Base-by-base conservation (phyloP, 2,888 invertebrate species). In the Automeris io region DNA sequence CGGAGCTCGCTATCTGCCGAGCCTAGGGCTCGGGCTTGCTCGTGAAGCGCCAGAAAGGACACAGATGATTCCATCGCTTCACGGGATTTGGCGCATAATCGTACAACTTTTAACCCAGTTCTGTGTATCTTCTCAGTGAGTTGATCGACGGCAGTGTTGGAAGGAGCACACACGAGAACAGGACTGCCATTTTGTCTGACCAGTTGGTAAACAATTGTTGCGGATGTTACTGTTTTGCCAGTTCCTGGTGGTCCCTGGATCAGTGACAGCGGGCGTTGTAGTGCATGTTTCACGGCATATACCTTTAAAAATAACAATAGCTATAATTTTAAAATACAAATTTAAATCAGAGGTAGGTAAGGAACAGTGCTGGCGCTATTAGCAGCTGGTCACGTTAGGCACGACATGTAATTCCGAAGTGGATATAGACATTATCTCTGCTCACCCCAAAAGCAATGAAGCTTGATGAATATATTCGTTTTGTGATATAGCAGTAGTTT, bases 61-160 rank as follows among this genome's bases (percentile, higher is more conserved):
- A 99, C 98, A 0, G 97, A 96, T 0, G 98, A 98, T 66, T 99
- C 99, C 61, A 99, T 97, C 0, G 98, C 98, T 72, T 99, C 99
- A 19, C 99, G 90, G 0, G 97, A 97, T 75, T 99, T 99, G 19
- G 99, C 99, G 79, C 98, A 99, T 6, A 99, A 89, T 1, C 99
- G 89, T 2, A 99, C 97, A 3, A 90, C 90, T 80, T 98, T 99
- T 25, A 99, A 88, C 33, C 98, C 99, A 4, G 99, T 99, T 51
- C 93, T 91, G 75, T 99, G 99, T 39, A 99, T 99, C 78, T 99
- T 99, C 75, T 99, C 99, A 0, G 99, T 99, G 11, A 99, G 88
- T 65, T 99, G 99, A 77, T 99, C 99, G 0, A 99, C 99, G 16
- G 99, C 99, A 1, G 99, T 99, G 78, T 99, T 99, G 43, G 97